A percentile compares a stretch with the other conserved stretches of the same genome.
Evolutionary conservation across 2,888 invertebrate genomes (phyloP).

Genomic region (Toxonevra muliebris): DNA sequence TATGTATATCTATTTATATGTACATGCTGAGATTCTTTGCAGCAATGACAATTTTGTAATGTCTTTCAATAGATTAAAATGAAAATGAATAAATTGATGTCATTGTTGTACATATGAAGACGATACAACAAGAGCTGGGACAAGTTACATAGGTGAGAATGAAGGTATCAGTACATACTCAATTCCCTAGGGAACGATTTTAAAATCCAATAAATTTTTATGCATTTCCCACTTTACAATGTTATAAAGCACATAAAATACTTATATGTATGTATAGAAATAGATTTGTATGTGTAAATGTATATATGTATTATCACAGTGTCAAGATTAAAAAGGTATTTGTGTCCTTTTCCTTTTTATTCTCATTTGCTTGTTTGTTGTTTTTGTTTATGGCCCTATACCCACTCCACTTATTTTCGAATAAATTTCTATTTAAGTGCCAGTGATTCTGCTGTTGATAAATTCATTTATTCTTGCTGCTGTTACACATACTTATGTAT

Average conservation of each 20-base stretch:
- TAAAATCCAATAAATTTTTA: slow-evolving; percentile 40
- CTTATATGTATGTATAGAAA: neutral
- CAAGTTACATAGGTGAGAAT: no score
- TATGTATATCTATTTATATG: no score
- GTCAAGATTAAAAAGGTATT: slow-evolving; percentile 31
- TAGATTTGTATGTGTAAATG: neutral
- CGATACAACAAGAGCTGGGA: neutral
- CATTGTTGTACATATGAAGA: neutral
- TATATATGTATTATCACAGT: neutral
- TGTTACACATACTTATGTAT: no score
- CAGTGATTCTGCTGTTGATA: slow-evolving; percentile 34
- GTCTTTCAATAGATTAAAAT: slow-evolving; percentile 32
- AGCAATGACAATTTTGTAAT: slow-evolving; percentile 7
- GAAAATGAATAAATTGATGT: slow-evolving; percentile 38
- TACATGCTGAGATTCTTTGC: no score
- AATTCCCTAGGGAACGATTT: slow-evolving; percentile 33
- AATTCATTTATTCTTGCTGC: slow-evolving; percentile 18
- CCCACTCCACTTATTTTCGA: slow-evolving; percentile 31
- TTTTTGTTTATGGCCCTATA: slow-evolving; percentile 33
- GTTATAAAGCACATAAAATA: slow-evolving; percentile 2
- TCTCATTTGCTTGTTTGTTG: slow-evolving; percentile 5
- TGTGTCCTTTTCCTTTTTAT: neutral
- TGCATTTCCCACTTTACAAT: slow-evolving; percentile 8
- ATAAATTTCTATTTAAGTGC: slow-evolving; percentile 35
- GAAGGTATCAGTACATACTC: neutral